A percentile compares a stretch with the other conserved stretches of the same genome.
phyloP scores from a whole-genome alignment of 2,113 vertebrate genomes.

The Hippolais icterina region DNA sequence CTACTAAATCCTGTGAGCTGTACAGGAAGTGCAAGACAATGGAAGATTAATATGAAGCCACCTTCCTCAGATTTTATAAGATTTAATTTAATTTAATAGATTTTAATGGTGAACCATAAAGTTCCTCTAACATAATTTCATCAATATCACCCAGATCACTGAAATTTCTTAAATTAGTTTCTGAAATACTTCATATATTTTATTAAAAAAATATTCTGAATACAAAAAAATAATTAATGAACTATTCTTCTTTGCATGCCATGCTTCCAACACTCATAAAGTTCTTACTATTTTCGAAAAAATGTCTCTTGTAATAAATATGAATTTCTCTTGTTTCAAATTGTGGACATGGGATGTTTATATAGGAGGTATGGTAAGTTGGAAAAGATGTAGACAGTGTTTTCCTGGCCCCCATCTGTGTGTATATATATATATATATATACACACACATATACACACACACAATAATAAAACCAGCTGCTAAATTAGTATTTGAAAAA shows the following conservation, averaged over 20 bases:
- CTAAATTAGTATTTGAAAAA: not conserved
- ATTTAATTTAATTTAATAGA: not conserved
- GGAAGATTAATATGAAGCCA: not conserved
- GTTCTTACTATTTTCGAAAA: not conserved
- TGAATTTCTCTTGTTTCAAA: not conserved
- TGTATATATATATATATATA: not conserved
- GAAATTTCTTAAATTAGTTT: not conserved
- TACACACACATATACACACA: not conserved
- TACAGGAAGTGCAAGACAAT: not conserved
- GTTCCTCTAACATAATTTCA: not conserved
- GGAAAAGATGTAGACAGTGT: not conserved
- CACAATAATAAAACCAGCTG: not conserved
- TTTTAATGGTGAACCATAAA: not conserved
- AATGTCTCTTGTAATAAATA: not conserved
- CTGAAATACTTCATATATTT: not conserved
- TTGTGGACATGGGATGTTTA: not conserved
- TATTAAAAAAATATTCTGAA: not conserved
- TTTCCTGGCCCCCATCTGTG: rapidly evolving
- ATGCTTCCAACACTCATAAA: not conserved
- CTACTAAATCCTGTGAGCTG: not conserved
- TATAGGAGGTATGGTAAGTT: not conserved
- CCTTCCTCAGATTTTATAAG: not conserved
- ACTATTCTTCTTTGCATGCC: not conserved
- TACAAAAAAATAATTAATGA: not conserved
- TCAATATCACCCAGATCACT: not conserved